A percentile compares a stretch with the other conserved stretches of the same genome.
These are phyloP conservation scores for Lutjanus erythropterus DNA, from an alignment of 2,113 vertebrate species.

Conservation along the genomic window DNA sequence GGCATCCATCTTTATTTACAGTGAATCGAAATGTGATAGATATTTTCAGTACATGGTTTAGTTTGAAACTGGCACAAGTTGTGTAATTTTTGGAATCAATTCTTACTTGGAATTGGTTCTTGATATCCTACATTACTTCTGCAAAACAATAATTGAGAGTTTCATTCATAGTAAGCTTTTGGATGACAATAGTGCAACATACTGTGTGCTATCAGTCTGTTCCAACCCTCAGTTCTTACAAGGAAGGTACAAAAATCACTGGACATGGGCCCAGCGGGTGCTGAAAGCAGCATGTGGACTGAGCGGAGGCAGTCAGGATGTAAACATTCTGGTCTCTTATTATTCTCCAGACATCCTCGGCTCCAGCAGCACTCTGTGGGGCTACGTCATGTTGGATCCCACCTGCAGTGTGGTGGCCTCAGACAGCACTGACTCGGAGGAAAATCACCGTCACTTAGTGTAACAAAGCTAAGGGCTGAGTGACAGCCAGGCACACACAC, in stretches of 20 bases:
- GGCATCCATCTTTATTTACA: too few relatives aligned
- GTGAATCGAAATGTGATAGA: too few relatives aligned
- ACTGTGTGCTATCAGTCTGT: not conserved
- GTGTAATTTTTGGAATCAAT: too few relatives aligned
- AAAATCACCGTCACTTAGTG: slow-evolving; percentile 26
- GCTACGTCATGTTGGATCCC: slow-evolving; percentile 34
- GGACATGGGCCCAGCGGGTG: not conserved
- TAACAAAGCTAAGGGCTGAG: slow-evolving; percentile 9
- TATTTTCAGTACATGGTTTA: too few relatives aligned
- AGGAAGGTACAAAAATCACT: not conserved
- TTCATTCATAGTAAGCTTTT: not conserved
- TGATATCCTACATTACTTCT: not conserved
- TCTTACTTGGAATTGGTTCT: too few relatives aligned
- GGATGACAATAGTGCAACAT: not conserved
- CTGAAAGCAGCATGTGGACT: slow-evolving; percentile 15
- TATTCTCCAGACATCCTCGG: not conserved
- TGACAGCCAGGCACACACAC: slow-evolving; percentile 21
- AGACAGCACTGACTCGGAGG: slow-evolving; percentile 36
- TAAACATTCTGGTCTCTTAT: slow-evolving; percentile 48
- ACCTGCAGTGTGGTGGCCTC: slow-evolving; percentile 62
- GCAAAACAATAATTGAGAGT: not conserved
- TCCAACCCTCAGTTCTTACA: not conserved
- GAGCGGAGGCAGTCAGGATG: slow-evolving; percentile 14
- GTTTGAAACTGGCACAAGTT: too few relatives aligned
- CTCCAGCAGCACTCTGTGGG: not conserved